phyloP scores from a whole-genome alignment of 2,888 invertebrate genomes.

The Drosophila prostipennis region DNA sequence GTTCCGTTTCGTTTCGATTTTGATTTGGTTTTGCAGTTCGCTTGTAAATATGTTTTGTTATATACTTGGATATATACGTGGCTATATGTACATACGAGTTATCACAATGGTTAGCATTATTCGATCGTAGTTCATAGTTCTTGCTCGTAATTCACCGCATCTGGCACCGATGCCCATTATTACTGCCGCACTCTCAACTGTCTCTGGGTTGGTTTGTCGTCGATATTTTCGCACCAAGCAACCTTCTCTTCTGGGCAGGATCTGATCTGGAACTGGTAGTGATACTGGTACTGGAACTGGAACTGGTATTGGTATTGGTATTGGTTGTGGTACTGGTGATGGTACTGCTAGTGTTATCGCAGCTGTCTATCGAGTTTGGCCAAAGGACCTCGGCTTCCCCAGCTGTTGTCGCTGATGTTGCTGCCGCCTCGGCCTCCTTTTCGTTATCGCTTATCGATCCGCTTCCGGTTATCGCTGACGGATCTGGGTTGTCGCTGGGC shows the following conservation, averaged over 20 bases:
- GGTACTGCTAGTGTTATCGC: constrained; percentile 25
- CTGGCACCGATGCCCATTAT: constrained; percentile 46
- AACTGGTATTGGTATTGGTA: constrained; percentile 36
- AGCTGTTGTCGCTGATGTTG: constrained; percentile 29
- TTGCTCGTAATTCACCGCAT: constrained; percentile 45
- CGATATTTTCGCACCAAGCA: constrained; percentile 19
- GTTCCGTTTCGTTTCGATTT: constrained; percentile 3
- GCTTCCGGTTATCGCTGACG: constrained; percentile 34
- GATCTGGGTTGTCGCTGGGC: constrained; percentile 30
- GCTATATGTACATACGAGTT: constrained; percentile 72
- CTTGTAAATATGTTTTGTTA: constrained; percentile 57
- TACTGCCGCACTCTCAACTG: constrained; percentile 70
- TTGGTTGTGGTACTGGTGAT: constrained; percentile 17
- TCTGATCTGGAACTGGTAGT: constrained; percentile 31
- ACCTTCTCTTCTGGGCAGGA: constrained; percentile 38
- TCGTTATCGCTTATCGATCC: constrained; percentile 32
- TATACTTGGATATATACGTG: constrained; percentile 73
- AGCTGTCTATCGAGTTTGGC: constrained; percentile 24
- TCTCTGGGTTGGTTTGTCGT: constrained; percentile 37
- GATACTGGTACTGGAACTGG: constrained; percentile 47
- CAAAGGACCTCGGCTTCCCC: constrained; percentile 45
- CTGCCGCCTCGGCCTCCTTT: constrained; percentile 34
- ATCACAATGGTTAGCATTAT: constrained; percentile 68
- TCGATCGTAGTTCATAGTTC: constrained; percentile 45
- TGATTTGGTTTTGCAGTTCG: constrained; percentile 48